These are phyloP conservation scores for Pluvianellus socialis DNA, from an alignment of 2,113 vertebrate species.

Conservation along the genomic window DNA sequence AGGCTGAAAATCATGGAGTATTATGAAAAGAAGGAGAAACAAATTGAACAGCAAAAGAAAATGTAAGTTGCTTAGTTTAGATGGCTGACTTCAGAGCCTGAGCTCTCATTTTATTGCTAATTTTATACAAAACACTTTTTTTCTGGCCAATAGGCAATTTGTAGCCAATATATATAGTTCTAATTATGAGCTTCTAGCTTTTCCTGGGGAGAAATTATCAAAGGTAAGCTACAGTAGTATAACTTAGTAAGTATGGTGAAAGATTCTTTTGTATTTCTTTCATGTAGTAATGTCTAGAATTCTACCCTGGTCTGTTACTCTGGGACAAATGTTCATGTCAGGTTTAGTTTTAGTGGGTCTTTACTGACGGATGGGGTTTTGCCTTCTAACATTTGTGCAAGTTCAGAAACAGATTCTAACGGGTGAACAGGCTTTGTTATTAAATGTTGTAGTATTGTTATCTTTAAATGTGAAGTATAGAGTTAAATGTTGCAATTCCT, in stretches of 20 bases:
- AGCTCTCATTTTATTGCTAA: not conserved
- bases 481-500: not conserved
- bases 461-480: not conserved
- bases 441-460: not conserved
- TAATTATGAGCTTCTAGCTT: not conserved
- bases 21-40: constrained; percentile 99
- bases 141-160: not conserved
- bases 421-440: not conserved
- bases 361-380: not conserved
- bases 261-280: not conserved
- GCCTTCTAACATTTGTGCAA: not conserved
- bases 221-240: not conserved
- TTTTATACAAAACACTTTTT: not conserved
- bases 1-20: constrained; percentile 99
- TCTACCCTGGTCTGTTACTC: not conserved
- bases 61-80: constrained; percentile 79
- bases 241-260: not conserved
- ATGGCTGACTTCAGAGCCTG: not conserved
- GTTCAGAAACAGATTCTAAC: not conserved
- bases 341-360: not conserved
- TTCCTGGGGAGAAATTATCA: not conserved
- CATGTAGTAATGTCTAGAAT: not conserved
- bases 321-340: not conserved
- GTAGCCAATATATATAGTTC: not conserved
- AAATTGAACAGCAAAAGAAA: constrained; percentile 99